These are phyloP conservation scores for Lamellibrachia columna DNA, from an alignment of 2,888 invertebrate genomes.

Conservation along the genomic window DNA sequence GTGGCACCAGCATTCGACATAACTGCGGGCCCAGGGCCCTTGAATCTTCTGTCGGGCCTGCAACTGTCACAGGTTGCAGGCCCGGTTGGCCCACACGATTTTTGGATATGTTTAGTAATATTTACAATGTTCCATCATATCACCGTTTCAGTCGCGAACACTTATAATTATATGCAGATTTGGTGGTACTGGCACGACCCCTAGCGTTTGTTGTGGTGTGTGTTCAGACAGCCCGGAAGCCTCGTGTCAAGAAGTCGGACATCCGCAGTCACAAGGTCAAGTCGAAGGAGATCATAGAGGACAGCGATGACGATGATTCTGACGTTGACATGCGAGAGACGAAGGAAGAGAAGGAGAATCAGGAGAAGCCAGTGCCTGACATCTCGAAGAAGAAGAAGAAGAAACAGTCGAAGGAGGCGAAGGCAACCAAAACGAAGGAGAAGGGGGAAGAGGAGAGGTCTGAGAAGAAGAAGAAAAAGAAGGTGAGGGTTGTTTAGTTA, in stretches of 20 bases:
- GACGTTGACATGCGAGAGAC: conserved; percentile 28
- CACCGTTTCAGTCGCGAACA: too few species aligned
- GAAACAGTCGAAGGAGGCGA: conserved; percentile 52
- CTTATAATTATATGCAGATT: too few species aligned
- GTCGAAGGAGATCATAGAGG: conserved; percentile 43
- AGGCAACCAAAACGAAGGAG: conserved; percentile 13
- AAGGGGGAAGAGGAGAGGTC: conserved; percentile 17
- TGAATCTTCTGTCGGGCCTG: too few species aligned
- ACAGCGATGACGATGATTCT: conserved; percentile 35
- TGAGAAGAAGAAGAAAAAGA: conserved; percentile 25
- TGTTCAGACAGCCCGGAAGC: conserved; percentile 13
- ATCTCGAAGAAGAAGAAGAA: conserved; percentile 67
- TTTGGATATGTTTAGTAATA: too few species aligned
- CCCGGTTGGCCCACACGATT: too few species aligned
- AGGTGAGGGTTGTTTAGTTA: neutral
- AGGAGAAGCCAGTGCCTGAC: conserved; percentile 38
- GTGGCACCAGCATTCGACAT: too few species aligned
- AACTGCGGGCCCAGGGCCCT: too few species aligned
- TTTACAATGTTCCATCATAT: too few species aligned
- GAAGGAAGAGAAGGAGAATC: conserved; percentile 26
- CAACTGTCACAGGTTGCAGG: too few species aligned
- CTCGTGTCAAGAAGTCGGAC: neutral
- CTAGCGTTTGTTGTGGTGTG: neutral
- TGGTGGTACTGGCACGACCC: neutral
- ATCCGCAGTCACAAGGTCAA: conserved; percentile 35